A percentile compares a stretch with the other conserved stretches of the same genome.
These are phyloP conservation scores for Euphydryas editha DNA, from an alignment of 2,888 invertebrate genomes.

Conservation along the genomic window DNA sequence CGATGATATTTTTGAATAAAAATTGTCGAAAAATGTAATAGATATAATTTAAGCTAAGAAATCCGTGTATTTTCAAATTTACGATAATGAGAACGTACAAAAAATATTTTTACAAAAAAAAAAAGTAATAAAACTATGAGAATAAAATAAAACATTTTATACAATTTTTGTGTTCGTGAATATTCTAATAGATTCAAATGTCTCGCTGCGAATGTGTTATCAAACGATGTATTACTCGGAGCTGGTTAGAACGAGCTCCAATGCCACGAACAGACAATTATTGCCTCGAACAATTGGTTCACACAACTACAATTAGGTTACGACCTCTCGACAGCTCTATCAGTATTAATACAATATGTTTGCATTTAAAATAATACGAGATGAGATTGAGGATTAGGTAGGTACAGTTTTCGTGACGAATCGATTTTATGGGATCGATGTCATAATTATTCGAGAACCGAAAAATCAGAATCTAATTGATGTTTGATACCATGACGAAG, in stretches of 20 bases:
- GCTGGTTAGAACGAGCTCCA: slow-evolving; percentile 20
- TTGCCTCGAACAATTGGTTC: slow-evolving; percentile 19
- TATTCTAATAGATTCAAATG: slow-evolving; percentile 4
- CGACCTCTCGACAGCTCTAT: slow-evolving; percentile 29
- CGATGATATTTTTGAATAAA: too few relatives aligned
- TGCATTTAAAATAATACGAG: background rate
- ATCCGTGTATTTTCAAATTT: background rate
- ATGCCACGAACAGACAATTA: slow-evolving; percentile 18
- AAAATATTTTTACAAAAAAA: background rate
- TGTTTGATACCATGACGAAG: background rate
- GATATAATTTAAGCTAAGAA: too few relatives aligned
- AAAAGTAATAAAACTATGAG: background rate
- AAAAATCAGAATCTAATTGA: background rate
- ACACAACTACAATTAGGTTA: slow-evolving; percentile 29
- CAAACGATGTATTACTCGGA: slow-evolving; percentile 1
- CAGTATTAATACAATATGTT: slow-evolving; percentile 9
- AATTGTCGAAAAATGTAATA: too few relatives aligned
- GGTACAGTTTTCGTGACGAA: background rate
- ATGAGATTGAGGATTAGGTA: background rate
- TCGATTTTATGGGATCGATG: background rate
- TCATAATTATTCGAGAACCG: background rate
- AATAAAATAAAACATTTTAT: background rate
- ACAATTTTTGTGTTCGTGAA: background rate
- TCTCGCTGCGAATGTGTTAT: slow-evolving; percentile 7
- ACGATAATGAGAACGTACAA: background rate